Base-by-base conservation (phyloP, 1,140 invertebrate species). In the Dreissena polymorpha region DNA sequence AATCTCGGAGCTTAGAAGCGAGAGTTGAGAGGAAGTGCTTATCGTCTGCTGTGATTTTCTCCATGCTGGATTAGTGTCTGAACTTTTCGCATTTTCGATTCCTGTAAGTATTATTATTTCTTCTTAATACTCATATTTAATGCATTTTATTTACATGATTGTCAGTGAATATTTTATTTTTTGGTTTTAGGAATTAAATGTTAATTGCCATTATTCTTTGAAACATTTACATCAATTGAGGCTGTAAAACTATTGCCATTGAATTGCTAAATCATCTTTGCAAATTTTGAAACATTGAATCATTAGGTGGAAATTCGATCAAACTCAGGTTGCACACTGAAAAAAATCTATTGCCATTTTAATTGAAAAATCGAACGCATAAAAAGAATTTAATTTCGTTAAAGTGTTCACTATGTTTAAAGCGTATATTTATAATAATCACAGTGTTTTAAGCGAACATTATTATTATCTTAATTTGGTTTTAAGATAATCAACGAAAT, bases 61-160 rank as follows among this genome's bases (percentile, higher is more conserved):
- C 27, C 78, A 80, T 80, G 69, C 78, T 80, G 78, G 78, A 80
- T 80, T 80, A 80, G 69, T 55, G 68, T 50, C 78, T 80, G 68
- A 50, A 29, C 16, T 27, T 80, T 80, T 80, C 78, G 78, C 69
- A 53, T 71, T 80, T 80, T 80, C 78, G 78, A 80, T 80, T 72
- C 65, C 78, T 70, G 78, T 80, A 49, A 80, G 78, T 80, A 64
- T 50, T 27, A 6, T 23, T 39, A 18, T 27, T 68, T 27, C 23
- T 21, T 39, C 1, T 16, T 21, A 7, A 5, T 23, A 18, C 16
- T 27, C 67, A 68, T 5, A 3, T 21, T 5, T 39, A 21, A 7
- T 68, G 23, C 39, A 39, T 27, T 68, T 68, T 27, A 68, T 21
- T 68, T 14, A 39, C 25, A 68, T 21, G 18, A 25, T 21, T 68